Evolutionary conservation across 1,140 invertebrate species (phyloP), one percentile per base, ranked within the genome.

Genomic region (Ostrea denselamellosa): DNA sequence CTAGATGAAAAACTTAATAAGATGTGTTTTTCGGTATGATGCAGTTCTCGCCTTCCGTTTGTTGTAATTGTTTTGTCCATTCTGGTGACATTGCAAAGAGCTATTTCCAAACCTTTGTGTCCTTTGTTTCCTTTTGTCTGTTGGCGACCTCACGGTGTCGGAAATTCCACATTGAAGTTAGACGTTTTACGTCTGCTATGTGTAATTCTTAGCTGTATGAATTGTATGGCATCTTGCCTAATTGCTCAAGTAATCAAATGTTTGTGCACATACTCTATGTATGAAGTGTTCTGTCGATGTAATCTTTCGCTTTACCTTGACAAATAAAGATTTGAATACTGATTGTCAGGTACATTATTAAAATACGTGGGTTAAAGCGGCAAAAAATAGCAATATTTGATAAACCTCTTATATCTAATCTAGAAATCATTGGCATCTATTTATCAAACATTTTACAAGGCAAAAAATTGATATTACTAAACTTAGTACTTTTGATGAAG

Each of bases 171-270:
- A 77, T 77, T 25, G 25, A 25, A 77, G 68, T 25, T 77, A 2
- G 22, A 12, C 68, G 68, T 77, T 77, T n/a, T 77, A 14, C 65
- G 65, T 71, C 25, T 22, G 22, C 22, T 22, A 1, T 71, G 65
- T 71, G 22, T 25, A 34, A 28, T 34, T 77, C 28, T 77, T 77
- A 14, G 28, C 25, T 28, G 34, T 25, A 77, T 77, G 28, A 77
- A 28, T 77, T 77, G 22, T 77, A 77, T 77, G 68, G 68, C 68
- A 77, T 25, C 25, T 34, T 77, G 68, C 68, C 68, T 77, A 77
- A 77, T 77, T 77, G 68, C 68, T 77, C 28, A 14, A 77, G 68
- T 28, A 77, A 77, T 77, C 68, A 77, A 77, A 77, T 77, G 68
- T 77, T 77, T 77, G 68, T 77, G 22, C 68, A 77, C 68, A 77